Base-by-base conservation (phyloP, 1,140 invertebrate species). In the Caerostris darwini region DNA sequence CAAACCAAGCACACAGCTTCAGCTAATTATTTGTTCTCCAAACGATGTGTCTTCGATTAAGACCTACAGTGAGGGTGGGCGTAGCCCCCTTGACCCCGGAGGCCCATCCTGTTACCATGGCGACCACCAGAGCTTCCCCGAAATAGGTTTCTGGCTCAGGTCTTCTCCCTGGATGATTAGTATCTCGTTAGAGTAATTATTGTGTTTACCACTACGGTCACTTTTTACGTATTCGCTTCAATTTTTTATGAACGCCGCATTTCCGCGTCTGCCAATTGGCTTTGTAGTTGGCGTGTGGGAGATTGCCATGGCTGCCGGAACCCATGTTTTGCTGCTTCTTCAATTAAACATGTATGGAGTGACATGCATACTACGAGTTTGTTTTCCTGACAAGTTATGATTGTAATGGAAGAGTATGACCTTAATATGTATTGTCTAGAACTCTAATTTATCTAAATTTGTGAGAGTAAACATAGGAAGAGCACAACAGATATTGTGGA, bases 121-220 rank as follows among this genome's bases (percentile, higher is more conserved):
- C 81, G 54, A 92, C 90, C n/a, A 0, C 12, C n/a, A 14, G 90
- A 81, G 34, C n/a, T 59, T 34, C 53, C 14, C 89, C 5, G 34
- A 85, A 92, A 56, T 92, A 85, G 90, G 77, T 92, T 92, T 92
- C 61, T 92, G 90, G 77, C 56, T 14, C 90, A 83, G 14, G 56
- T 19, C 5, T 67, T 50, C 54, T 92, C 90, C 53, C 57, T 10
- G 50, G 69, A 91, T 81, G 90, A 91, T 91, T 91, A 7, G 19
- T 81, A 56, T 59, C 77, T 92, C 90, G 82, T 92, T 92, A 92
- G 81, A 12, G 90, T 92, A 92, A 92, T 92, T 92, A 92, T 85
- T 85, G 34, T 85, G 69, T 91, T 91, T 91, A 91, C 90, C 17
- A 82, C 19, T 85, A 92, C 90, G 81, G 59, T 59, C 50, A 50